Percentiles rank a stretch among this genome's conserved stretches.
phyloP scores from a whole-genome alignment of 1,140 invertebrate genomes.

The Ceratitis capitata region DNA sequence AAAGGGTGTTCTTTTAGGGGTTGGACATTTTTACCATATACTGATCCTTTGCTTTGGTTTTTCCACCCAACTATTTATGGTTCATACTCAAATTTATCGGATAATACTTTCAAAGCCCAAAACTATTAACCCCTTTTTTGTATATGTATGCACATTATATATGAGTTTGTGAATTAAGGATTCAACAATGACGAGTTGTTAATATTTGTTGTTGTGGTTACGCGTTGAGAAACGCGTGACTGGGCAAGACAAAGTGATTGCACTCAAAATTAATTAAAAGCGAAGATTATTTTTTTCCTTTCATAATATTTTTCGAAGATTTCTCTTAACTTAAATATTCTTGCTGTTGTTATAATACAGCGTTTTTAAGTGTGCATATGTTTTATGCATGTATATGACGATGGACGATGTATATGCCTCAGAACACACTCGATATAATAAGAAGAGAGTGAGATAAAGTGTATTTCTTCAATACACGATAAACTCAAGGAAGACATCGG shows the following conservation, averaged over 20 bases:
- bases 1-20: too few species aligned
- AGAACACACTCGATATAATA: too few species aligned
- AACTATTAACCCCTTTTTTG: too few species aligned
- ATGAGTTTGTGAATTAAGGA: neutral
- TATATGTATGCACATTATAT: neutral
- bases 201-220: conserved; percentile 3
- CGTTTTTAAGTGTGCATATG: neutral
- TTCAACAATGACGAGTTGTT: neutral
- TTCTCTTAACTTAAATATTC: neutral
- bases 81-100: too few species aligned
- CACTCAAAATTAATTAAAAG: conserved; percentile 38
- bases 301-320: neutral
- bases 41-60: too few species aligned
- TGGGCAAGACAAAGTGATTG: conserved; percentile 25
- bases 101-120: too few species aligned
- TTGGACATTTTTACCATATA: too few species aligned
- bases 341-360: neutral
- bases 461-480: too few species aligned
- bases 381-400: neutral
- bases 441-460: too few species aligned
- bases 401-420: too few species aligned
- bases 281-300: neutral
- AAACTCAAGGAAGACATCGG: too few species aligned
- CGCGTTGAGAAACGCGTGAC: neutral
- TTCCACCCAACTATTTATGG: too few species aligned